Percentiles rank a stretch among this genome's conserved stretches.
Evolutionary conservation across 1,140 invertebrate genomes (phyloP).

Genomic region (Chymomyza costata): DNA sequence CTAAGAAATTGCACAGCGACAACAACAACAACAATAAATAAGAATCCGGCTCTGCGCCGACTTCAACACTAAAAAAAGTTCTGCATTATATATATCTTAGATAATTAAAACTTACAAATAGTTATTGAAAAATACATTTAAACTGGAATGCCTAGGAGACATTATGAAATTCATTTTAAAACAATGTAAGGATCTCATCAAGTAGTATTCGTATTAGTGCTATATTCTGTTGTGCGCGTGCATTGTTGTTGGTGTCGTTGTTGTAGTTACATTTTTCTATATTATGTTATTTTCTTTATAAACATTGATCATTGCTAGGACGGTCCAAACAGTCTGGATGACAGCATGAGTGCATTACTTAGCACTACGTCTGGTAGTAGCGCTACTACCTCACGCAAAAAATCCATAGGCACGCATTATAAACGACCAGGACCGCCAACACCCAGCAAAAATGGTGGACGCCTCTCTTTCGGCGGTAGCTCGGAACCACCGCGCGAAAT

Average conservation of each 20-base stretch:
- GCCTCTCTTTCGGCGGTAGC: slow-evolving; percentile 79
- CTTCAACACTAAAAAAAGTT: background rate
- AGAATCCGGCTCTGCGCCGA: background rate
- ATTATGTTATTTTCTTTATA: slow-evolving; percentile 4
- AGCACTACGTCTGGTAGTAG: slow-evolving; percentile 68
- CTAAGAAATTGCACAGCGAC: slow-evolving; percentile 10
- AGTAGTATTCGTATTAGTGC: too few species aligned
- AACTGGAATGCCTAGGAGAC: too few species aligned
- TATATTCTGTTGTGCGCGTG: slow-evolving; percentile 6
- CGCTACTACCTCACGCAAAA: slow-evolving; percentile 74
- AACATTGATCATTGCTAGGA: slow-evolving; percentile 66
- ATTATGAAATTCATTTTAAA: too few species aligned
- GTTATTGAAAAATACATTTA: too few species aligned
- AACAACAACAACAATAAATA: slow-evolving; percentile 10
- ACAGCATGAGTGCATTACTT: slow-evolving; percentile 79
- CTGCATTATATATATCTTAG: too few species aligned
- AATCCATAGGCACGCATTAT: slow-evolving; percentile 81
- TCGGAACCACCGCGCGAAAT: slow-evolving; percentile 61
- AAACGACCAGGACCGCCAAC: slow-evolving; percentile 89
- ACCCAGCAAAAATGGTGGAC: slow-evolving; percentile 87
- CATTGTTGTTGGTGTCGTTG: slow-evolving; percentile 13
- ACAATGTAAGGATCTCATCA: too few species aligned
- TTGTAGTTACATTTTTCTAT: slow-evolving; percentile 4
- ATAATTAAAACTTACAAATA: too few species aligned
- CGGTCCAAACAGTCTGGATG: slow-evolving; percentile 78